Evolutionary conservation across 2,888 invertebrate species (phyloP).

Genomic region (Dasysyrphus tricinctus): DNA sequence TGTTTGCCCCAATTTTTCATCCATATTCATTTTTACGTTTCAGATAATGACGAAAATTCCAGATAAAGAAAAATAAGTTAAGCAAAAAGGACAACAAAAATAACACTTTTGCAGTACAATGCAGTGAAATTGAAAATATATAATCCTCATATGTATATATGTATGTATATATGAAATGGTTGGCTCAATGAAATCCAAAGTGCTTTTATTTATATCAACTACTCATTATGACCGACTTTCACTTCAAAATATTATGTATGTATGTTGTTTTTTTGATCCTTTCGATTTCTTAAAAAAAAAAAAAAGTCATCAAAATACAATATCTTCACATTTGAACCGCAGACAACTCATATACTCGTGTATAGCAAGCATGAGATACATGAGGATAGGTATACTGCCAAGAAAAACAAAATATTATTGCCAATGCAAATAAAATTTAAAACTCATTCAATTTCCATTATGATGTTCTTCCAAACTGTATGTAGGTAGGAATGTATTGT

Average conservation of each 20-base stretch:
- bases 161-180: not conserved
- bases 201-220: not conserved
- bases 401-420: slow-evolving; percentile 31
- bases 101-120: not conserved
- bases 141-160: not conserved
- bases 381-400: not conserved
- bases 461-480: slow-evolving; percentile 40
- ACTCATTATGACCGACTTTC: slow-evolving; percentile 32
- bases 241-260: not conserved
- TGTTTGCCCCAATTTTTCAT: slow-evolving; percentile 9
- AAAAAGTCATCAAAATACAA: slow-evolving; percentile 2
- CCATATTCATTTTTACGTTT: not conserved
- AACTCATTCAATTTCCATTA: slow-evolving; percentile 62
- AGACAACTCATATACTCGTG: not conserved
- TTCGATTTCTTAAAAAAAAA: not conserved
- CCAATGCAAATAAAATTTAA: slow-evolving; percentile 44
- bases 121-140: slow-evolving; percentile 29
- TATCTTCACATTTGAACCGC: slow-evolving; percentile 3
- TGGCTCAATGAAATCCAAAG: slow-evolving; percentile 2
- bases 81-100: not conserved
- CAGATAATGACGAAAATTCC: slow-evolving; percentile 11
- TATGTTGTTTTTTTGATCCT: not conserved
- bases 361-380: not conserved
- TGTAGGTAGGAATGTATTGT: not conserved
- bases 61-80: slow-evolving; percentile 21